Evolutionary conservation across 1,140 invertebrate genomes (phyloP), one percentile per base, ranked within the genome.

Genomic region (Euura saliciscinereae): DNA sequence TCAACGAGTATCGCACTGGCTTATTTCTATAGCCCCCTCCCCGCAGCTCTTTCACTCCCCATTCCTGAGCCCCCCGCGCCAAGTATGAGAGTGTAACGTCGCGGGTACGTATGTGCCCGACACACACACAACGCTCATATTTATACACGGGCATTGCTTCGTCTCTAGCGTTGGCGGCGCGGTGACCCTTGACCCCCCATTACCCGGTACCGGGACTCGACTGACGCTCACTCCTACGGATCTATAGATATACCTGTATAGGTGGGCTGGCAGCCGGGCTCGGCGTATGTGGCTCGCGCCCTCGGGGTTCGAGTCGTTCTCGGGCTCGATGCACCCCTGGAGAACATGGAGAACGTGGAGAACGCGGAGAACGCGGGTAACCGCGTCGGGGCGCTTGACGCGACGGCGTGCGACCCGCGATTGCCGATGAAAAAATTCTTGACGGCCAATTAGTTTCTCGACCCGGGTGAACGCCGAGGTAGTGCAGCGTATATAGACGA

Each of bases 171-270:
- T 85, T 85, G 83, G 84, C 83, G 84, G 83, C 83, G 82, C 80
- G 84, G 75, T 84, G 82, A 87, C 86, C 86, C 80, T 76, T 86
- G 84, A 87, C 85, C 85, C 80, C 79, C 85, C 85, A 87, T 87
- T 87, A 87, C 85, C 82, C 81, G 80, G 78, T 77, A 79, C 81
- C 81, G 80, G 75, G 83, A 80, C 83, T 80, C 83, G 78, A 81
- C 82, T 81, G 82, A 86, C 84, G 82, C 84, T 79, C 75, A 82
- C 80, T 83, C 82, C 80, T 80, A 80, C 77, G 81, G 79, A 80
- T 44, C 8, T 67, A 67, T 28, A 28, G 28, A 28, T 28, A 28
- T 82, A 75, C 76, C 79, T 82, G 82, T 80, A 82, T 83, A 80
- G 28, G 28, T 28, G 28, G 28, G 28, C 11, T 10, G 11, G 66